Evolutionary conservation across 2,797 vertebrate species (phyloP), one percentile per base, ranked within the genome.

Genomic region (Pangasius macronema): DNA sequence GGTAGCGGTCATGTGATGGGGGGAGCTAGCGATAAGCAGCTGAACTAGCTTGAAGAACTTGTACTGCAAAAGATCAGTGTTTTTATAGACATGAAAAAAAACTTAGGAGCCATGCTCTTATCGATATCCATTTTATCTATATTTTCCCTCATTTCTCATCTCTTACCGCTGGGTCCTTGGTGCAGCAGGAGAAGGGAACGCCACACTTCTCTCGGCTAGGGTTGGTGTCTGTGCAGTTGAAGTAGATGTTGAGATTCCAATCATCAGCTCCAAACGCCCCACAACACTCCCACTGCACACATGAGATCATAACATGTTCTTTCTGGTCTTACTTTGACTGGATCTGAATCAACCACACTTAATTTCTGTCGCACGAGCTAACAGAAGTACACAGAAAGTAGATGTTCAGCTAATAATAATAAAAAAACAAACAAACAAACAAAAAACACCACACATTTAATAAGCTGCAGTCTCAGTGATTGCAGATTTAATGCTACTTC

Each of bases 171-270:
- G 98, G 98, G 87, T 99, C 98, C 94, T 99, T 99, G 92, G 97
- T 99, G 91, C 98, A 99, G 94, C 98, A 99, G 87, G 98, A 99
- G 92, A 99, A 99, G 0, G 99, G 99, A 39, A 99, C 99, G 0
- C 99, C 99, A 0, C 99, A 99, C 90, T 98, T 97, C 92, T 99
- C 99, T 90, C 99, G 96, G 89, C 99, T 99, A 8, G 97, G 97
- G 0, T 99, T 99, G 83, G 95, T 95, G 92, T 99, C 97, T 63
- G 98, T 99, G 95, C 99, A 99, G 95, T 99, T 99, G 92, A 99
- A 99, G 95, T 99, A 99, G 94, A 99, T 97, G 94, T 99, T 99
- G 93, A 99, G 95, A 95, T 99, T 97, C 99, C 99, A 99, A 93
- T 99, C 99, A 70, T 99, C 97, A 0, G 99, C 97, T 92, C 97